Percentiles rank a stretch among this genome's conserved stretches.
These are phyloP conservation scores for Thecophora atra DNA, from an alignment of 2,888 invertebrate genomes.

Conservation along the genomic window DNA sequence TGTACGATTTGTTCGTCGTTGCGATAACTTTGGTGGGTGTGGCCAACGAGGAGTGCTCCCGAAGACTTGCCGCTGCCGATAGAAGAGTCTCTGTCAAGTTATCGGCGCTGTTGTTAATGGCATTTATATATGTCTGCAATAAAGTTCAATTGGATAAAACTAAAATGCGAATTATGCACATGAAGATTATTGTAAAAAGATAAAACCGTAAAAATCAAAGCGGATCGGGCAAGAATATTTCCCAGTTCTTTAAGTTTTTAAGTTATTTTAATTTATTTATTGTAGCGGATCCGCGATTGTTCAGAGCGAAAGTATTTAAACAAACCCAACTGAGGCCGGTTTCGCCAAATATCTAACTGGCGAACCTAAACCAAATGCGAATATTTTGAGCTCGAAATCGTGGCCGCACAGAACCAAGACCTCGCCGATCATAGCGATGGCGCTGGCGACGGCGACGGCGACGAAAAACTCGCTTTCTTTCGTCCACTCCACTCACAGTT, in stretches of 20 bases:
- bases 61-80: constrained; percentile 70
- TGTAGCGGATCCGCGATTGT: neutral
- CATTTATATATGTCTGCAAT: constrained; percentile 77
- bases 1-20: constrained; percentile 79
- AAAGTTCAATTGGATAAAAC: neutral
- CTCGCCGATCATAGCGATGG: constrained; percentile 9
- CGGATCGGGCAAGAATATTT: no score
- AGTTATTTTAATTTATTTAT: neutral
- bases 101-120: constrained; percentile 72
- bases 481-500: constrained; percentile 31
- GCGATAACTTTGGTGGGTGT: constrained; percentile 74
- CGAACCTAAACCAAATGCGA: constrained; percentile 13
- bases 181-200: neutral
- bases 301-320: constrained; percentile 26
- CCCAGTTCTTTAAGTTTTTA: no score
- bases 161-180: neutral
- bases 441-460: neutral
- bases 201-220: neutral
- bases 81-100: constrained; percentile 79
- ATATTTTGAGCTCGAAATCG: constrained; percentile 1
- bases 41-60: constrained; percentile 70
- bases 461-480: constrained; percentile 42
- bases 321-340: neutral
- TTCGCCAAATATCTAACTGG: constrained; percentile 15
- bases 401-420: constrained; percentile 28